Evolutionary conservation across 2,888 invertebrate species (phyloP).

Genomic region (Oasisia sp.): DNA sequence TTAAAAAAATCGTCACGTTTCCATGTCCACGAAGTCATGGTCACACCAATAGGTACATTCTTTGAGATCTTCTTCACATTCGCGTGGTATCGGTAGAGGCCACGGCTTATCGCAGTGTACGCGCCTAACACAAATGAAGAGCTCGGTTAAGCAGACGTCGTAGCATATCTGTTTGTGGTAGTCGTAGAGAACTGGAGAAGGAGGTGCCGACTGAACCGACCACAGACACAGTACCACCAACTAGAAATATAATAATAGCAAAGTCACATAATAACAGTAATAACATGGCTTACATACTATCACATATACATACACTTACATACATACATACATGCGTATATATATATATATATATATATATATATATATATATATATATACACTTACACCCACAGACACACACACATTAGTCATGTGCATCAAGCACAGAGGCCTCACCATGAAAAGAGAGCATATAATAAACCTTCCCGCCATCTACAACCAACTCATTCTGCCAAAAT

Average conservation of each 20-base stretch:
- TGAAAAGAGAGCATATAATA: too few relatives aligned
- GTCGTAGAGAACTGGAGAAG: neutral
- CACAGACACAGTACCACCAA: neutral
- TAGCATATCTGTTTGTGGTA: neutral
- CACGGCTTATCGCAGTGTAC: neutral
- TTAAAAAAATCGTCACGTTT: neutral
- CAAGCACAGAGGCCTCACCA: too few relatives aligned
- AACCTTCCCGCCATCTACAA: too few relatives aligned
- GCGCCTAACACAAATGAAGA: neutral
- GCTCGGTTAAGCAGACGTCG: neutral
- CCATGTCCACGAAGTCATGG: neutral
- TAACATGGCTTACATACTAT: too few relatives aligned
- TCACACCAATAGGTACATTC: neutral
- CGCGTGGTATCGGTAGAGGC: neutral
- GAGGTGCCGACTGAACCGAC: neutral
- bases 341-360: too few relatives aligned
- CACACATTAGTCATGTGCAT: too few relatives aligned
- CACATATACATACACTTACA: too few relatives aligned
- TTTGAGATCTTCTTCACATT: neutral
- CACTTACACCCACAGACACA: too few relatives aligned
- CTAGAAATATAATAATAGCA: neutral
- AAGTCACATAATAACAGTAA: too few relatives aligned
- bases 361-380: too few relatives aligned
- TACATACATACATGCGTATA: too few relatives aligned
- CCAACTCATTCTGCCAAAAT: too few relatives aligned